A percentile compares a stretch with the other conserved stretches of the same genome.
These are phyloP conservation scores for Calliphora vomitoria DNA, from an alignment of 2,888 invertebrate species.

Conservation along the genomic window DNA sequence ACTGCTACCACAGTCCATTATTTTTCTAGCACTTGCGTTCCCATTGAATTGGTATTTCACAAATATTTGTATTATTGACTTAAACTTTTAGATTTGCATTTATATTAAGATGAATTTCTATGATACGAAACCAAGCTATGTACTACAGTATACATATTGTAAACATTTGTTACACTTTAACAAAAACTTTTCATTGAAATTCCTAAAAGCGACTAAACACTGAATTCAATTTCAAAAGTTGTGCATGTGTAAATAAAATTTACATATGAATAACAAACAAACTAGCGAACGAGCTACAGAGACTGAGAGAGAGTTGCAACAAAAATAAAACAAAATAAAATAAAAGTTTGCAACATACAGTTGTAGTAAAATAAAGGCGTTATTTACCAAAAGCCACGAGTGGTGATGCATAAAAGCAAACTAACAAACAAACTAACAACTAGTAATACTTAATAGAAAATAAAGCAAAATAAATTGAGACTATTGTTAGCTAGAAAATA, in stretches of 20 bases:
- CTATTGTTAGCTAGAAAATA: conserved; percentile 5
- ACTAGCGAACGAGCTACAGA: not conserved
- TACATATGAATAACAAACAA: conserved; percentile 50
- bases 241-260: conserved; percentile 55
- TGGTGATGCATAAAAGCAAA: conserved; percentile 22
- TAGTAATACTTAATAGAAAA: conserved; percentile 1
- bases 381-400: conserved; percentile 20
- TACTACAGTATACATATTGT: not conserved
- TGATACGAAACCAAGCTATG: not conserved
- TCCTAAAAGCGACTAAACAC: not conserved
- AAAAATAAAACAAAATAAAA: conserved; percentile 30
- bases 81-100: not conserved
- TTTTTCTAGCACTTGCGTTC: too few relatives aligned
- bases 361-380: conserved; percentile 12
- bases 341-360: not conserved
- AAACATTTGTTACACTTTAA: not conserved
- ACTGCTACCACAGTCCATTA: too few relatives aligned
- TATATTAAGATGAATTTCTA: not conserved
- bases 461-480: conserved; percentile 25
- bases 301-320: not conserved
- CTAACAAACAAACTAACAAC: not conserved
- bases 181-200: conserved; percentile 23
- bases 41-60: too few relatives aligned
- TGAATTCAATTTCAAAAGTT: conserved; percentile 18
- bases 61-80: not conserved